Evolutionary conservation across 2,113 vertebrate genomes (phyloP).

Genomic region (Sapayoa aenigma): DNA sequence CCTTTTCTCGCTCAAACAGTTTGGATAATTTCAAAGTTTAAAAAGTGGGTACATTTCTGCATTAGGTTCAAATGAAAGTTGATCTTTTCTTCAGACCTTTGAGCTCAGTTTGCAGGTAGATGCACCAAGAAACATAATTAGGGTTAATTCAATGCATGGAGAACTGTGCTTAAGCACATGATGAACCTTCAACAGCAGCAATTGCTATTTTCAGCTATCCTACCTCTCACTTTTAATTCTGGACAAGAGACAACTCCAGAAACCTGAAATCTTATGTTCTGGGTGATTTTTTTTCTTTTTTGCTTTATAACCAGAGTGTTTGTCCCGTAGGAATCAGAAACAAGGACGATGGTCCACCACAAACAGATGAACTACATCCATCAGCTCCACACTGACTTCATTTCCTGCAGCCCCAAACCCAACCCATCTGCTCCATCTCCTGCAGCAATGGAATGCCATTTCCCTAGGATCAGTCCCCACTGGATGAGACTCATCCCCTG

Average conservation of each 20-base stretch:
- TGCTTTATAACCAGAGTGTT: not conserved
- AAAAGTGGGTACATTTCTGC: not conserved
- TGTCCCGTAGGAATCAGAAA: not conserved
- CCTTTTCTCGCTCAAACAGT: not conserved
- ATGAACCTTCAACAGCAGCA: not conserved
- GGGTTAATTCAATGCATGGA: not conserved
- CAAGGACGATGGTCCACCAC: not conserved
- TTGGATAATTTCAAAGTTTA: not conserved
- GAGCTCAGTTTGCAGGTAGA: not conserved
- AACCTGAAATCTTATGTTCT: not conserved
- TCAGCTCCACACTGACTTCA: not conserved
- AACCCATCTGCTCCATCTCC: not conserved
- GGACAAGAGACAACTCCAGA: not conserved
- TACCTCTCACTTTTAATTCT: not conserved
- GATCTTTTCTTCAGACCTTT: not conserved
- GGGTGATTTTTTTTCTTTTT: not conserved
- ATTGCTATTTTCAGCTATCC: not conserved
- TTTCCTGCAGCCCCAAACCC: not conserved
- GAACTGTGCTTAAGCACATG: not conserved
- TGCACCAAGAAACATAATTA: not conserved
- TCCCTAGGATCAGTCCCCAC: not conserved
- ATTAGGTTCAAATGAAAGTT: not conserved
- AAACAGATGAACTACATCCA: not conserved
- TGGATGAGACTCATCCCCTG: not conserved
- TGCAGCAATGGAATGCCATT: not conserved